A percentile compares a stretch with the other conserved stretches of the same genome.
These are phyloP conservation scores for Coelopa pilipes DNA, from an alignment of 2,888 invertebrate genomes.

Conservation along the genomic window DNA sequence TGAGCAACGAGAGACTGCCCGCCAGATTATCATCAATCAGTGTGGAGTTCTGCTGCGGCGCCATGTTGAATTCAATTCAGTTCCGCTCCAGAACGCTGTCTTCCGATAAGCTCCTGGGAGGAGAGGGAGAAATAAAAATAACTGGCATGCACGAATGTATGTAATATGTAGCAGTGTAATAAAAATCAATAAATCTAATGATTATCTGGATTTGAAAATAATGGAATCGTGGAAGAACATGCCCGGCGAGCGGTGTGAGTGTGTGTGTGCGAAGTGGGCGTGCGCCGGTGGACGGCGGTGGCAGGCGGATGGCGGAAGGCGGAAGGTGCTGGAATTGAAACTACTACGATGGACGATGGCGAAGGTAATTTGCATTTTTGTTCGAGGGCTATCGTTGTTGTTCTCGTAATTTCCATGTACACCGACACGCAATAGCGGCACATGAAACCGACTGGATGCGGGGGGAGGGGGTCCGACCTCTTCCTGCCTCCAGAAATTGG, in stretches of 20 bases:
- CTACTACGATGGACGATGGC: neutral
- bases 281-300: neutral
- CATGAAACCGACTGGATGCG: neutral
- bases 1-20: slow-evolving; percentile 56
- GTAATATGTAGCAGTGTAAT: too few species aligned
- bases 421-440: slow-evolving; percentile 28
- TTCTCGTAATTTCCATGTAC: neutral
- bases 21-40: slow-evolving; percentile 61
- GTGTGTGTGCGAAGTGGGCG: neutral
- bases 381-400: neutral
- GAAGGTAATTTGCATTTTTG: slow-evolving; percentile 34
- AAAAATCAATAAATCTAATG: slow-evolving; percentile 10
- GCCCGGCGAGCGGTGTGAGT: too few species aligned
- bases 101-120: too few species aligned
- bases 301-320: slow-evolving; percentile 2
- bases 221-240: slow-evolving; percentile 4
- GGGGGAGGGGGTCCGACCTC: neutral
- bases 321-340: too few species aligned
- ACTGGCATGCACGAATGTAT: too few species aligned
- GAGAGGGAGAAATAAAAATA: too few species aligned
- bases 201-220: neutral
- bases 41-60: slow-evolving; percentile 64
- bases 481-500: neutral
- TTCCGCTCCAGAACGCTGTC: too few species aligned
- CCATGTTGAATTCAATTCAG: slow-evolving; percentile 49